Conservation (phyloP, 2,113 vertebrate genomes). For the Scomber japonicus region DNA sequence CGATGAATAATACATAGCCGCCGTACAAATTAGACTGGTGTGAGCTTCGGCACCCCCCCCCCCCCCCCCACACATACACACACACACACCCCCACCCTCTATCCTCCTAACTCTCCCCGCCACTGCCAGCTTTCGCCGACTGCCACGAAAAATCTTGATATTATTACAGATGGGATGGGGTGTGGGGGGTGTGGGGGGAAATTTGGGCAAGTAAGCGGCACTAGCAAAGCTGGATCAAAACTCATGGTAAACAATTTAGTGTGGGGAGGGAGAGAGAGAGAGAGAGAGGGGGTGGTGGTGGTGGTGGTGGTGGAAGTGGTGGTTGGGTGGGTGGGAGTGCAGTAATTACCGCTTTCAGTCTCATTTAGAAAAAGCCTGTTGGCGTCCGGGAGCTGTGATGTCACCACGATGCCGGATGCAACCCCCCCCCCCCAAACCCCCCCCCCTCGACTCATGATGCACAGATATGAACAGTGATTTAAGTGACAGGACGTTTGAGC, state of each 20-base stretch:
- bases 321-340: slow-evolving; percentile 23
- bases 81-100: no score
- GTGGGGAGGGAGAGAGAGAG: neutral
- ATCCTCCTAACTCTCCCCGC: no score
- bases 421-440: no score
- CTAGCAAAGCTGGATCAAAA: slow-evolving; percentile 68
- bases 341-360: slow-evolving; percentile 78
- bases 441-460: slow-evolving; percentile 57
- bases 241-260: slow-evolving; percentile 83
- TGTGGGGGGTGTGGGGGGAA: slow-evolving; percentile 27
- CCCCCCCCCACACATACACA: no score
- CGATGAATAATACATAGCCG: slow-evolving; percentile 80
- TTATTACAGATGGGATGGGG: slow-evolving; percentile 12
- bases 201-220: slow-evolving; percentile 73
- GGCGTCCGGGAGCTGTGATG: slow-evolving; percentile 64
- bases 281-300: neutral
- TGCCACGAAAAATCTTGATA: slow-evolving; percentile 73
- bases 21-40: slow-evolving; percentile 74
- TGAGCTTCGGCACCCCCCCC: slow-evolving; percentile 39
- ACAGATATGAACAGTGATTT: slow-evolving; percentile 70
- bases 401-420: slow-evolving; percentile 66
- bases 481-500: slow-evolving; percentile 77
- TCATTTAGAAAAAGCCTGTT: slow-evolving; percentile 78
- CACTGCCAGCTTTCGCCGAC: slow-evolving; percentile 48
- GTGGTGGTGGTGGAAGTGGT: neutral